Evolutionary conservation across 1,140 invertebrate genomes (phyloP), one percentile per base, ranked within the genome.

Genomic region (Drosophila pseudoananassae): DNA sequence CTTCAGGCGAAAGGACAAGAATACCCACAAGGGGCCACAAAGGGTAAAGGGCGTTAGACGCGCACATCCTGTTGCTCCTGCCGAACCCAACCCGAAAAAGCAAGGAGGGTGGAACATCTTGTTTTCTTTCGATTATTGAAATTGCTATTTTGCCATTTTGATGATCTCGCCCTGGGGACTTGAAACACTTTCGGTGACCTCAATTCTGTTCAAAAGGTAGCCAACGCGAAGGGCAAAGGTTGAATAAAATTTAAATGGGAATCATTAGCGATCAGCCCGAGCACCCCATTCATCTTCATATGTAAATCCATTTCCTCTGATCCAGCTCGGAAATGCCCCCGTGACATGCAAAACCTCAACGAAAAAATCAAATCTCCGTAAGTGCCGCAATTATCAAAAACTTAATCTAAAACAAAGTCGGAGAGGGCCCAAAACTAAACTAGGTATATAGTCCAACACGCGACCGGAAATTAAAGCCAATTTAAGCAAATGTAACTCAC

Each of bases 71-170:
- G 78, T 87, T 78, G 64, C 65, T 70, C 36, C 20, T 25, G 3
- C 53, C 9, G 4, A 54, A 20, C 36, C 9, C 10, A 54, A 20
- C 36, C 51, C 17, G 7, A 9, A 15, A 7, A 27, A 33, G 49
- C 33, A 36, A 10, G 10, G 33, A 36, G 33, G 33, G 33, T 36
- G 50, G 74, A 56, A 89, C 79, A 89, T 79, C 83, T 89, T 88
- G 83, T 89, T 88, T 89, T 88, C 84, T 83, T 89, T 89, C 83
- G 83, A 88, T 88, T 88, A 88, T 88, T 88, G 83, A 89, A 89
- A 87, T 82, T 87, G 82, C 65, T 74, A 68, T 76, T 69, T 75
- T 54, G 60, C 63, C 78, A 52, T 76, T 36, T 83, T 79, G 66
- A 88, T 87, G 75, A 88, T 76, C 68, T 78, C 61, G 49, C 74